These are phyloP conservation scores for Pinctada fucata DNA, from an alignment of 2,888 invertebrate genomes.

Conservation along the genomic window DNA sequence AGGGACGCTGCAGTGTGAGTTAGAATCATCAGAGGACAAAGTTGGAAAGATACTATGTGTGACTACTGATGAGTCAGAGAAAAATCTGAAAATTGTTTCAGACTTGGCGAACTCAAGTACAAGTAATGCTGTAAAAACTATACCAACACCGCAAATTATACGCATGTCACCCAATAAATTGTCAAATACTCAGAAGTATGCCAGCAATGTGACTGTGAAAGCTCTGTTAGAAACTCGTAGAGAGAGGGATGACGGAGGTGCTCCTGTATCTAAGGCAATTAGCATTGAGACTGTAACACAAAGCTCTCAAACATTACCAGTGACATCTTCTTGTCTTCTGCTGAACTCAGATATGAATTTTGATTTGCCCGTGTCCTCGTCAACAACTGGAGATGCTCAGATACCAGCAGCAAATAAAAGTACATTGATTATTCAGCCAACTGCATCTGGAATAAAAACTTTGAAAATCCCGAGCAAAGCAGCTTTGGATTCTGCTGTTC, in stretches of 20 bases:
- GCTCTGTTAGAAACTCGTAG: slow-evolving; percentile 68
- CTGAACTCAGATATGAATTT: neutral
- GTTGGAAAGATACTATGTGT: neutral
- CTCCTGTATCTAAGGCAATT: neutral
- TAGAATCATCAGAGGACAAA: neutral
- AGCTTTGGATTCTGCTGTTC: slow-evolving; percentile 61
- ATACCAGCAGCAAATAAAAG: slow-evolving; percentile 50
- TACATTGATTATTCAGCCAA: slow-evolving; percentile 52
- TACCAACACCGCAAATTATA: neutral
- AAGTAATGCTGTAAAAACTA: neutral
- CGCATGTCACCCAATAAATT: neutral
- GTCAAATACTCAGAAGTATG: slow-evolving; percentile 58
- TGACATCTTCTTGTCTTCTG: neutral
- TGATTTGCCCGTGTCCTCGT: neutral
- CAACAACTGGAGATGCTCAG: slow-evolving; percentile 24
- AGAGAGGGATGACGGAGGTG: slow-evolving; percentile 14
- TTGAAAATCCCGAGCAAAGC: slow-evolving; percentile 60
- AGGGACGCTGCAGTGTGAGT: neutral
- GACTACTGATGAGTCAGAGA: neutral
- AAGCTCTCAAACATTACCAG: neutral
- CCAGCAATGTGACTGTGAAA: slow-evolving; percentile 72
- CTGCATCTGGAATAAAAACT: slow-evolving; percentile 52
- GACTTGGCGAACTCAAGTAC: neutral
- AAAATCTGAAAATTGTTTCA: neutral
- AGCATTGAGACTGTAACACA: neutral